Percentiles rank a stretch among this genome's conserved stretches.
Conservation (phyloP, 2,113 vertebrate species). For the Leptocoma aspasia region DNA sequence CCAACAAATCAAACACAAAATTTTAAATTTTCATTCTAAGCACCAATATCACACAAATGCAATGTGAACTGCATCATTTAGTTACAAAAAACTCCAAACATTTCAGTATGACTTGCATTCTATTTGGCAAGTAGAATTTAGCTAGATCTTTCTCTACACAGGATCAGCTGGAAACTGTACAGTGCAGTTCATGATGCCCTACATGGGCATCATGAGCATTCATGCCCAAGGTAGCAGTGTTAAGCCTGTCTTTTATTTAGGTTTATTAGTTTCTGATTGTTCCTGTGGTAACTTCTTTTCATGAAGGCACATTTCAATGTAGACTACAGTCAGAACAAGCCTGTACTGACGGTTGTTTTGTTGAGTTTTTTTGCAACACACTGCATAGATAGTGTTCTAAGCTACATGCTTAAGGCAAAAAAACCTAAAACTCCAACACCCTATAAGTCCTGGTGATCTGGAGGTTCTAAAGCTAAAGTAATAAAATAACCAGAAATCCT, state of each 20-base stretch:
- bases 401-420: neutral
- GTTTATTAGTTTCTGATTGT: neutral
- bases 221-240: neutral
- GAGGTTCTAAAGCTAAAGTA: neutral
- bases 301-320: neutral
- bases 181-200: neutral
- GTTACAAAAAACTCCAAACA: neutral
- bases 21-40: neutral
- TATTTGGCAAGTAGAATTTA: neutral
- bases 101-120: neutral
- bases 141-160: neutral
- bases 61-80: neutral
- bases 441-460: neutral
- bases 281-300: neutral
- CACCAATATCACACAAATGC: neutral
- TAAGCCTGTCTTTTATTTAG: neutral
- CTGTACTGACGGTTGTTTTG: neutral
- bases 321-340: neutral
- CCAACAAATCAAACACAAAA: neutral
- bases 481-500: neutral
- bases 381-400: neutral
- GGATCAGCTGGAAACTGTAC: neutral
- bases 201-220: neutral
- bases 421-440: rapidly evolving
- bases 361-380: neutral